Conservation (phyloP, 2,113 vertebrate species). For the Meles meles region DNA sequence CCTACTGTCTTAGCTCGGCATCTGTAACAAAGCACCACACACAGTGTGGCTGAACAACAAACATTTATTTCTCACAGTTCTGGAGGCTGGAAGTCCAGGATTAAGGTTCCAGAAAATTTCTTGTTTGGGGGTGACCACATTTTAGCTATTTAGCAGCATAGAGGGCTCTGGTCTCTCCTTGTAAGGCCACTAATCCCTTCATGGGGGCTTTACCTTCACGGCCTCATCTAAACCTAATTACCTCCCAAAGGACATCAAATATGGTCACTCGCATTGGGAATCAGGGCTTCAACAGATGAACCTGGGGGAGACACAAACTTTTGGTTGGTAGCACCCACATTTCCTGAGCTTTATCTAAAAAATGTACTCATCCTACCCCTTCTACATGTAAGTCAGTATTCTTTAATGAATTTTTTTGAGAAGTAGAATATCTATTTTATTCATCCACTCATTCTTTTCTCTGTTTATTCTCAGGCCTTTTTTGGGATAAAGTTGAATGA, state of each 20-base stretch:
- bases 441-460: neutral
- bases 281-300: neutral
- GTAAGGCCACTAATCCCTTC: neutral
- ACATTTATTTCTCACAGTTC: neutral
- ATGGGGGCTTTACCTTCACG: neutral
- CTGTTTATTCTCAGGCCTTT: neutral
- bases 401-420: neutral
- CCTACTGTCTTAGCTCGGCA: neutral
- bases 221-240: neutral
- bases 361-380: neutral
- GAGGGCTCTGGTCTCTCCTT: neutral
- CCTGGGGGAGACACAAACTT: neutral
- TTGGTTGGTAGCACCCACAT: neutral
- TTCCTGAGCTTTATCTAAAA: neutral
- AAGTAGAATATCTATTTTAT: neutral
- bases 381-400: neutral
- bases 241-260: neutral
- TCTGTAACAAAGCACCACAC: no score
- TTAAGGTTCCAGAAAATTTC: neutral
- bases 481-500: neutral
- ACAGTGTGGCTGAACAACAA: no score
- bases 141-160: neutral
- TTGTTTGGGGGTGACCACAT: fast-evolving
- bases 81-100: neutral
- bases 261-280: neutral